Conservation (phyloP, 2,113 vertebrate species). For the Myiozetetes cayanensis region DNA sequence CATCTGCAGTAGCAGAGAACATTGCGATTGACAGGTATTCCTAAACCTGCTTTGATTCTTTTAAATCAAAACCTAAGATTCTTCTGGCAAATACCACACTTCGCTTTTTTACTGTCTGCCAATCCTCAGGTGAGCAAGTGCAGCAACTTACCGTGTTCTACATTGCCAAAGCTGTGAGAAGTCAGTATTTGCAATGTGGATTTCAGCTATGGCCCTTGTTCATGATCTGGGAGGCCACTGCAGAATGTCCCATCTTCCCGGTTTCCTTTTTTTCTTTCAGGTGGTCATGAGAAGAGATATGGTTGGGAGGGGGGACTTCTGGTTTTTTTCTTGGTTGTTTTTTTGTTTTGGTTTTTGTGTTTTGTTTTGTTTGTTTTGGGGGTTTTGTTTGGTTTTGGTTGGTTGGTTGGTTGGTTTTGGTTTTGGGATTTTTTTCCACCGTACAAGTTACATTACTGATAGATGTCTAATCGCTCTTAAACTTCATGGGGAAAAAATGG, state of each 20-base stretch:
- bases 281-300: background rate
- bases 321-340: background rate
- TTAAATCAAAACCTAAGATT: background rate
- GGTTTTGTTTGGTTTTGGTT: background rate
- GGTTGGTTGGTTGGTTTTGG: background rate
- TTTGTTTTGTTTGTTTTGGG: background rate
- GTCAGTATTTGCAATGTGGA: background rate
- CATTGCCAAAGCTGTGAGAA: background rate
- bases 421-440: background rate
- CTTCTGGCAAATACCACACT: background rate
- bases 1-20: background rate
- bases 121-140: background rate
- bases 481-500: background rate
- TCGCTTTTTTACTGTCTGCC: background rate
- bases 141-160: background rate
- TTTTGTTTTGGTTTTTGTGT: background rate
- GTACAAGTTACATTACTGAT: background rate
- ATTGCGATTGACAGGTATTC: background rate
- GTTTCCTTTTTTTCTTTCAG: background rate
- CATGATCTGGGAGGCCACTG: background rate
- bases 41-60: background rate
- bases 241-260: background rate
- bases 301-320: background rate
- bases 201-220: background rate
- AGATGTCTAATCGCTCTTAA: background rate